These are phyloP conservation scores for Perca schrenkii DNA, from an alignment of 2,113 vertebrate species.

Conservation along the genomic window DNA sequence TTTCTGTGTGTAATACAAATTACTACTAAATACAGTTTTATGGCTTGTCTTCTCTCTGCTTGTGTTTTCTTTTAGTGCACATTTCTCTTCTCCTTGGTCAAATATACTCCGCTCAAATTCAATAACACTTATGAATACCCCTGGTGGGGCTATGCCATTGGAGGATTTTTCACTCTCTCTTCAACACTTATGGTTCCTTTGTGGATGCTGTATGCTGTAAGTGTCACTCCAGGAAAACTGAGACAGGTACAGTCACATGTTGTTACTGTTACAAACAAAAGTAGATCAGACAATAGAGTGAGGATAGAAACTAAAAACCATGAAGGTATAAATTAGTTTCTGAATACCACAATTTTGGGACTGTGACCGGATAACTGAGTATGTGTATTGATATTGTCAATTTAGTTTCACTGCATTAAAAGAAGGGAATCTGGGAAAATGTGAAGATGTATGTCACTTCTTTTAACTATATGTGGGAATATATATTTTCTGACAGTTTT, in stretches of 20 bases:
- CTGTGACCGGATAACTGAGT: neutral
- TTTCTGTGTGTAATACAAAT: neutral
- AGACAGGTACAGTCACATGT: constrained; percentile 72
- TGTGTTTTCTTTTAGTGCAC: constrained; percentile 67
- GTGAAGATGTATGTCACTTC: neutral
- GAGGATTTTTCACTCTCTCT: constrained; percentile 84
- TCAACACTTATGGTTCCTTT: constrained; percentile 83
- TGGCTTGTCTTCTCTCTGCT: neutral
- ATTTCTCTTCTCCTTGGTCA: constrained; percentile 80
- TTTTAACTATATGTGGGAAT: neutral
- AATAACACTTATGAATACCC: constrained; percentile 86
- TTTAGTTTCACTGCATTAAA: neutral
- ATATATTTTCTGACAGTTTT: neutral
- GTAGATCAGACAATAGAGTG: neutral
- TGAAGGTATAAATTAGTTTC: neutral
- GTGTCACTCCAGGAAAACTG: constrained; percentile 79
- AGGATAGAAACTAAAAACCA: neutral
- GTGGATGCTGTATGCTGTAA: constrained; percentile 81
- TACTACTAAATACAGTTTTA: too few species aligned
- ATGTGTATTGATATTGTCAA: neutral
- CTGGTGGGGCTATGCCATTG: constrained; percentile 85
- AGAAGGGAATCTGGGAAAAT: neutral
- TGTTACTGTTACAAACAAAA: neutral
- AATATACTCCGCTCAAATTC: constrained; percentile 82
- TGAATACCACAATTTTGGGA: neutral